These are phyloP conservation scores for Drosophila acutilabella DNA, from an alignment of 2,888 invertebrate species.

Conservation along the genomic window DNA sequence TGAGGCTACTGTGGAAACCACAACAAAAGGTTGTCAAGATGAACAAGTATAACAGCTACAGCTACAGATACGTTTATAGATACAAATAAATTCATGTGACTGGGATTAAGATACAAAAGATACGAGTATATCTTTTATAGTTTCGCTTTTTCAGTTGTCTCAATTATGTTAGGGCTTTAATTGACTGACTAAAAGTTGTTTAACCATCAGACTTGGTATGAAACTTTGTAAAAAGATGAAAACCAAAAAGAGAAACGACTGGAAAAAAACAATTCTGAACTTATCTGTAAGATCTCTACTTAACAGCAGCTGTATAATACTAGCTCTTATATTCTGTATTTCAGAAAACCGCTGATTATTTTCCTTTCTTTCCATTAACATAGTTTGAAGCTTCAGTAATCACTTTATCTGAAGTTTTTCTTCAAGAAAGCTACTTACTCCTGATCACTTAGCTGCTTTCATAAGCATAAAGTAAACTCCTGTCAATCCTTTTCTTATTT, in stretches of 20 bases:
- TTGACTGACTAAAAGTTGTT: constrained; percentile 23
- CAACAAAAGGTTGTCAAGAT: constrained; percentile 58
- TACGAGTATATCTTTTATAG: constrained; percentile 26
- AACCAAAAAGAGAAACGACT: background rate
- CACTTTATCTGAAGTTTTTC: background rate
- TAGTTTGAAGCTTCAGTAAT: background rate
- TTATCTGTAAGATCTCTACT: too few species aligned
- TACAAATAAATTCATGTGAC: constrained; percentile 15
- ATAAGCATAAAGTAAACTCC: background rate
- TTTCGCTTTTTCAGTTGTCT: constrained; percentile 4
- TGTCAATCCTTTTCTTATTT: background rate
- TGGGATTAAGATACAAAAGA: constrained; percentile 35
- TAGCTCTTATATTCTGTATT: too few species aligned
- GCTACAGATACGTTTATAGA: constrained; percentile 19
- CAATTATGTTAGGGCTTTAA: constrained; percentile 21
- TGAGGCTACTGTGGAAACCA: constrained; percentile 47
- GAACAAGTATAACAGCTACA: constrained; percentile 22
- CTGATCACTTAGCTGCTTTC: background rate
- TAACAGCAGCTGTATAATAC: too few species aligned
- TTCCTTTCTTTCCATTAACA: background rate
- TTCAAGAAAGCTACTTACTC: background rate
- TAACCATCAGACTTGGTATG: too few species aligned
- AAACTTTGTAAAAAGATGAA: background rate
- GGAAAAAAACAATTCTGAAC: too few species aligned
- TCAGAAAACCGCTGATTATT: too few species aligned